Conservation (phyloP, 2,113 vertebrate species). For the Taurulus bubalis region DNA sequence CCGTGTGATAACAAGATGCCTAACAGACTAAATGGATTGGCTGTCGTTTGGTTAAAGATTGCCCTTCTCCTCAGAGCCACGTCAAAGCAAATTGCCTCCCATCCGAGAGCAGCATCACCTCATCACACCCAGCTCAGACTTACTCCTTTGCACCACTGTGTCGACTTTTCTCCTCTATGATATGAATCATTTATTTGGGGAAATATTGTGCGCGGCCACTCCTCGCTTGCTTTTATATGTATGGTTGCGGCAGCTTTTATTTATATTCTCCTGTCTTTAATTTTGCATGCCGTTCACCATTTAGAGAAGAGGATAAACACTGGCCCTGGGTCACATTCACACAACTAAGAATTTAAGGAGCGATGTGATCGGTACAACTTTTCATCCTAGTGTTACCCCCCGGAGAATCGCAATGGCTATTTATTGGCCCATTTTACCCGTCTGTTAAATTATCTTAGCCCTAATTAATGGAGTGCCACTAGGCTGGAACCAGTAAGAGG, state of each 20-base stretch:
- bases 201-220: slow-evolving; percentile 39
- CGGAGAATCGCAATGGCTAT: slow-evolving; percentile 44
- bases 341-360: slow-evolving; percentile 26
- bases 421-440: slow-evolving; percentile 57
- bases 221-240: slow-evolving; percentile 22
- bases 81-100: slow-evolving; percentile 42
- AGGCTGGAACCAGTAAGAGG: slow-evolving; percentile 58
- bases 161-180: slow-evolving; percentile 13
- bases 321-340: slow-evolving; percentile 11
- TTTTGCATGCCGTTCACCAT: slow-evolving; percentile 52
- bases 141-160: slow-evolving; percentile 6
- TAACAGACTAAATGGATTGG: slow-evolving; percentile 21
- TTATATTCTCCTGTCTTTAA: slow-evolving; percentile 55
- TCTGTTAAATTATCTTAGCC: slow-evolving; percentile 57
- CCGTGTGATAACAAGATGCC: slow-evolving; percentile 42
- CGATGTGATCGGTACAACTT: slow-evolving; percentile 48
- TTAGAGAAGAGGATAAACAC: slow-evolving; percentile 20
- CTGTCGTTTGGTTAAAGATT: slow-evolving; percentile 35
- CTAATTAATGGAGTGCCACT: slow-evolving; percentile 69
- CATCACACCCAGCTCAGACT: slow-evolving; percentile 22
- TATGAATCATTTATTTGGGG: slow-evolving; percentile 61
- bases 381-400: slow-evolving; percentile 60
- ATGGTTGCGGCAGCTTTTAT: slow-evolving; percentile 48
- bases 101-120: slow-evolving; percentile 30
- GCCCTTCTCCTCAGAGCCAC: slow-evolving; percentile 14